phyloP scores from a whole-genome alignment of 2,797 vertebrate genomes.

The Malurus leucopterus region DNA sequence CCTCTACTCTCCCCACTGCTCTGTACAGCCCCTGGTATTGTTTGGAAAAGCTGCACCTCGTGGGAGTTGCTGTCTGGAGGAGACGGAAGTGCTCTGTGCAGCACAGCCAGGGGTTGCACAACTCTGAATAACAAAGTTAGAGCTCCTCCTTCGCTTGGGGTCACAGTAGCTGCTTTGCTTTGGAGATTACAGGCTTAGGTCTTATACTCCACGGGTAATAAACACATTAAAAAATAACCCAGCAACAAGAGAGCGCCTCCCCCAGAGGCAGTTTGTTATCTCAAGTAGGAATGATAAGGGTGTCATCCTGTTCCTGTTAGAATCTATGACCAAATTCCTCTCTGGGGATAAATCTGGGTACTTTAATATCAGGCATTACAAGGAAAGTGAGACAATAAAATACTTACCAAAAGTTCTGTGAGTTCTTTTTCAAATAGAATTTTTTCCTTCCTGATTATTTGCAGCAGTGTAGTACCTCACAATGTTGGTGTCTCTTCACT shows the following conservation, averaged over 20 bases:
- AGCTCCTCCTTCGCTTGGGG: background rate
- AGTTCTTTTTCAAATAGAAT: background rate
- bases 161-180: background rate
- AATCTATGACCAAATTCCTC: background rate
- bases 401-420: background rate
- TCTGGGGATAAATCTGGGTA: background rate
- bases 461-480: background rate
- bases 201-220: background rate
- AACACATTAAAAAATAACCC: background rate
- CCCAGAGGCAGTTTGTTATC: background rate
- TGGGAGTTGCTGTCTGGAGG: background rate
- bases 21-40: background rate
- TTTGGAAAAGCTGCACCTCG: background rate
- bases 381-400: background rate
- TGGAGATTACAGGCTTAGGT: slow-evolving; percentile 11
- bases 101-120: background rate
- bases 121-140: background rate
- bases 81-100: background rate
- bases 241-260: background rate
- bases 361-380: background rate
- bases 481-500: background rate
- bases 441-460: background rate
- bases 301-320: background rate
- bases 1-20: background rate
- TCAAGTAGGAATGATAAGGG: background rate